These are phyloP conservation scores for Globodera ellingtonae DNA, from an alignment of 1,140 invertebrate species.

Conservation along the genomic window DNA sequence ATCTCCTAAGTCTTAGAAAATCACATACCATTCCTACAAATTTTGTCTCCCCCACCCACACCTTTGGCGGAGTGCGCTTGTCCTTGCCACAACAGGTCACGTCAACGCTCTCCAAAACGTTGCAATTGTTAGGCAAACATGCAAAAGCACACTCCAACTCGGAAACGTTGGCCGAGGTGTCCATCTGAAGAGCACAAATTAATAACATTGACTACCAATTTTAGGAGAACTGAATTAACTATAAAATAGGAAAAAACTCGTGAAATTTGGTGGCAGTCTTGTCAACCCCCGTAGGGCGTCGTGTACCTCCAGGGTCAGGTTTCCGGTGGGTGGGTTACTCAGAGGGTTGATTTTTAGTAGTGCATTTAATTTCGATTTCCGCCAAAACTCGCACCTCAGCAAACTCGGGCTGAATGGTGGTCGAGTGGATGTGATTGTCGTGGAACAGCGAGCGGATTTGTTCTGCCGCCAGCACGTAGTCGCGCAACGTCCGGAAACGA, in stretches of 20 bases:
- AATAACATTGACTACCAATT: too few species aligned
- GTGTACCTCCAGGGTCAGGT: too few species aligned
- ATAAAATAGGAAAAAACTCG: too few species aligned
- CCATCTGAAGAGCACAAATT: constrained; percentile 28
- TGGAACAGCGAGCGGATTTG: constrained; percentile 70
- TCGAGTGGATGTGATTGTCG: constrained; percentile 71
- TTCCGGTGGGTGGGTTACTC: too few species aligned
- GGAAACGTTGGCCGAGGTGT: constrained; percentile 22
- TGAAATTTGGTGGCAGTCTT: too few species aligned
- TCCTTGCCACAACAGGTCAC: constrained; percentile 28
- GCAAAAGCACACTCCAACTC: constrained; percentile 40
- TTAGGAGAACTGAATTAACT: too few species aligned
- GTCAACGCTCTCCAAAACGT: constrained; percentile 15
- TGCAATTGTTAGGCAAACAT: constrained; percentile 44
- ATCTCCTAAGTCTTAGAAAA: too few species aligned
- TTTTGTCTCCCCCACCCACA: not conserved
- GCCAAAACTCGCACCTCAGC: constrained; percentile 37
- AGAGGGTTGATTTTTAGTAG: too few species aligned
- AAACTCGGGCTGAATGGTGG: constrained; percentile 71
- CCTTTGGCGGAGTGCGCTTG: constrained; percentile 24
- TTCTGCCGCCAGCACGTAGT: constrained; percentile 69
- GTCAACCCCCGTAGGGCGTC: too few species aligned
- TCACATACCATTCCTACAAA: too few species aligned
- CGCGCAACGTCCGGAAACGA: constrained; percentile 67
- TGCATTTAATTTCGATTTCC: not conserved